Evolutionary conservation across 1,140 invertebrate species (phyloP).

Genomic region (Agrilus planipennis): DNA sequence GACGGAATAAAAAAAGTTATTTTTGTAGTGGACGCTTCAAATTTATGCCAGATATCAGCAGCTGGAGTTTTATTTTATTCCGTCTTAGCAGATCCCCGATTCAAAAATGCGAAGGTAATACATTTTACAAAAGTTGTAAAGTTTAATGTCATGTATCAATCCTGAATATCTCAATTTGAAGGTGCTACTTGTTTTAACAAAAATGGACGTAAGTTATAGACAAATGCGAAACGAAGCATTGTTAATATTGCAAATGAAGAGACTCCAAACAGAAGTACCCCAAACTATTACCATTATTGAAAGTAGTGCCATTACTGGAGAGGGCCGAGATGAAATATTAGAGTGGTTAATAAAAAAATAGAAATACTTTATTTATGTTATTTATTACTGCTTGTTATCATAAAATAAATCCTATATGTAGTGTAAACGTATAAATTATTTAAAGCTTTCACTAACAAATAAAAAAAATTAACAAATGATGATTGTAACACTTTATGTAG

Average conservation of each 20-base stretch:
- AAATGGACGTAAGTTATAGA: constrained; percentile 70
- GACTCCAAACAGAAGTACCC: constrained; percentile 48
- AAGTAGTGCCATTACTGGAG: constrained; percentile 55
- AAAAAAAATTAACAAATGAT: too few relatives aligned
- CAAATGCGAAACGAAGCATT: constrained; percentile 73
- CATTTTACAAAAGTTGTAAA: background rate
- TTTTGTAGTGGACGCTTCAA: constrained; percentile 65
- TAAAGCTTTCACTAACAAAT: too few relatives aligned
- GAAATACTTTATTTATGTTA: constrained; percentile 2
- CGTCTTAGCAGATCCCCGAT: constrained; percentile 49
- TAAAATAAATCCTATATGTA: too few relatives aligned
- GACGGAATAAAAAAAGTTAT: constrained; percentile 53
- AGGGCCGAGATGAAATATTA: constrained; percentile 52
- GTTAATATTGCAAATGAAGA: constrained; percentile 57
- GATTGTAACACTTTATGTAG: too few relatives aligned
- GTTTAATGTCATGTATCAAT: constrained; percentile 1
- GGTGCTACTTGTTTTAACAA: constrained; percentile 61
- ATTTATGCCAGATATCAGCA: constrained; percentile 70
- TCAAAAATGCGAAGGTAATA: constrained; percentile 48
- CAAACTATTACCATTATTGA: constrained; percentile 57
- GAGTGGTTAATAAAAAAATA: constrained; percentile 42
- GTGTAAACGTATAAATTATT: too few relatives aligned
- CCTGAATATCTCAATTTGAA: constrained; percentile 28
- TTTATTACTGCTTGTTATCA: constrained; percentile 10
- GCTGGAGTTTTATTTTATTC: constrained; percentile 64